Conservation (phyloP, 1,140 invertebrate species). For the Camponotus vicinus region DNA sequence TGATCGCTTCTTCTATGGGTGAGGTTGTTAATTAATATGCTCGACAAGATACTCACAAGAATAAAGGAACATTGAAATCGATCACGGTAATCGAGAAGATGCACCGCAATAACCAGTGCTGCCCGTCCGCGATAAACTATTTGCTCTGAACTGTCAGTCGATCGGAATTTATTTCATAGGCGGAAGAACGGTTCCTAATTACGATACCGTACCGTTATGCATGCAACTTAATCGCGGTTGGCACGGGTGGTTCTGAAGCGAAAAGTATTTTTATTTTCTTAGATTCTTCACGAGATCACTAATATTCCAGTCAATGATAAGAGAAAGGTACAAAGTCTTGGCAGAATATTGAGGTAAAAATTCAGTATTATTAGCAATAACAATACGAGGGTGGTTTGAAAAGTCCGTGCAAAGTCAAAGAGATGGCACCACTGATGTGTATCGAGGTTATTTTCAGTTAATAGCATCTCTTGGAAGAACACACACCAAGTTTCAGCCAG, state of each 20-base stretch:
- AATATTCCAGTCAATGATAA: background rate
- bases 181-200: constrained; percentile 68
- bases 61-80: constrained; percentile 75
- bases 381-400: no score
- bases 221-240: constrained; percentile 50
- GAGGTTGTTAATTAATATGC: constrained; percentile 74
- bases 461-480: no score
- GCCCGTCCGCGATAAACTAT: constrained; percentile 71
- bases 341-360: background rate
- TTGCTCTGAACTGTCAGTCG: constrained; percentile 65
- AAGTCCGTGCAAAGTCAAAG: no score
- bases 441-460: no score
- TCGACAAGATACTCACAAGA: constrained; percentile 63
- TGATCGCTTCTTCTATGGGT: background rate
- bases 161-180: constrained; percentile 73
- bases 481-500: no score
- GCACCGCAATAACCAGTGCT: constrained; percentile 69
- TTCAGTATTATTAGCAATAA: no score
- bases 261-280: constrained; percentile 14
- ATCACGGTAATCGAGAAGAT: constrained; percentile 75
- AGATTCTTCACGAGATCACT: background rate
- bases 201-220: constrained; percentile 66
- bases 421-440: no score
- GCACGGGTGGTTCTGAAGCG: background rate
- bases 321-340: background rate